Evolutionary conservation across 2,888 invertebrate genomes (phyloP).

Genomic region (Mechanitis messenoides): DNA sequence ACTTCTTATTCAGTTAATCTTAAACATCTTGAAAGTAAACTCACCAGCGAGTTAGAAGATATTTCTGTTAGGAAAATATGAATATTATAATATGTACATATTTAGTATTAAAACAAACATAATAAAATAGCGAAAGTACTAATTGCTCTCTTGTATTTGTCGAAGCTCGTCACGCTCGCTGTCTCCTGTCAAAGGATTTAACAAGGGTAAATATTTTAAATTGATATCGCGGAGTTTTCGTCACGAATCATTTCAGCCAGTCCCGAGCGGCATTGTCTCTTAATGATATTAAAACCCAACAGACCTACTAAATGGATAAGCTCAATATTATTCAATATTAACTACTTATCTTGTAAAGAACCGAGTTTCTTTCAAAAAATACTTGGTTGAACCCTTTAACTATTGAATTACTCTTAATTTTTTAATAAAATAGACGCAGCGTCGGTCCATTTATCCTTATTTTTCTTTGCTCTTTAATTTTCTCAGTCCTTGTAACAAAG

Average conservation of each 20-base stretch:
- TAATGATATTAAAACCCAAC: conserved; percentile 57
- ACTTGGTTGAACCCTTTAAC: conserved; percentile 43
- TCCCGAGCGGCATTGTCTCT: conserved; percentile 49
- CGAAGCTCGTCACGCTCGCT: conserved; percentile 37
- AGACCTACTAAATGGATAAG: conserved; percentile 51
- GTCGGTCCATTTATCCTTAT: conserved; percentile 43
- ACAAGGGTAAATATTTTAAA: conserved; percentile 62
- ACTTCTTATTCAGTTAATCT: too few species aligned
- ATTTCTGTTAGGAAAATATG: background rate
- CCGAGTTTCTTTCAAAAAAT: conserved; percentile 44
- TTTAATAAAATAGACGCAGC: conserved; percentile 46
- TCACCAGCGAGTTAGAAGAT: background rate
- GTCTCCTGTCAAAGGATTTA: conserved; percentile 52
- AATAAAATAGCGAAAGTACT: conserved; percentile 24
- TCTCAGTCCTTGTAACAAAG: conserved; percentile 37
- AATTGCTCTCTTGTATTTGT: conserved; percentile 32
- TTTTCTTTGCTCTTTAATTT: conserved; percentile 41
- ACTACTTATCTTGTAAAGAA: conserved; percentile 47
- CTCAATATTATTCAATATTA: conserved; percentile 47
- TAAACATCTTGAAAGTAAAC: too few species aligned
- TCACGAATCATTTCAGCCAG: conserved; percentile 58
- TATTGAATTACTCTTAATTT: conserved; percentile 49
- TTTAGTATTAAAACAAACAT: conserved; percentile 5
- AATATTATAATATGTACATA: background rate
- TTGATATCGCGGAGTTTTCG: conserved; percentile 61